phyloP scores from a whole-genome alignment of 2,113 vertebrate species.

The Ceyx melanurus region DNA sequence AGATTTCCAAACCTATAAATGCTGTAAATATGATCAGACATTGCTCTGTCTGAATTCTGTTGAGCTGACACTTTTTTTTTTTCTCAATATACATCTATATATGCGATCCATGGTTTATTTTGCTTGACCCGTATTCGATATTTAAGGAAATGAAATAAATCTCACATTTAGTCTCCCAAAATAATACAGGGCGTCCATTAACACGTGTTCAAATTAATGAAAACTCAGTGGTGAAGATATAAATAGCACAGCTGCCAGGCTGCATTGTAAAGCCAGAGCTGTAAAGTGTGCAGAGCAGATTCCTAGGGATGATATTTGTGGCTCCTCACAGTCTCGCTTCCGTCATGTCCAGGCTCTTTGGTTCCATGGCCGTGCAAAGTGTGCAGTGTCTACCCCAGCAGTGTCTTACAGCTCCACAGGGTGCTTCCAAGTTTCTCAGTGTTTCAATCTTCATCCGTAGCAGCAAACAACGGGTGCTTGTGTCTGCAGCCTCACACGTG shows the following conservation, averaged over 20 bases:
- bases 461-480: neutral
- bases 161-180: constrained; percentile 16
- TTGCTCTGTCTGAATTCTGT: constrained; percentile 46
- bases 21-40: constrained; percentile 65
- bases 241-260: constrained; percentile 25
- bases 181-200: constrained; percentile 17
- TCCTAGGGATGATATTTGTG: neutral
- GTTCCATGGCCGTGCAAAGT: neutral
- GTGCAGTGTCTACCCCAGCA: neutral
- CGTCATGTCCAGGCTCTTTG: neutral
- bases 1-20: constrained; percentile 69
- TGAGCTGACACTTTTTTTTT: neutral
- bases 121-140: constrained; percentile 38
- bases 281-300: neutral
- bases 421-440: neutral
- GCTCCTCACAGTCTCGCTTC: neutral
- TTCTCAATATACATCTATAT: no score
- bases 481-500: neutral
- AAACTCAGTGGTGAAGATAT: neutral
- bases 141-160: constrained; percentile 65
- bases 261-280: neutral
- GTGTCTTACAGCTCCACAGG: neutral
- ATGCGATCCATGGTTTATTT: constrained; percentile 14
- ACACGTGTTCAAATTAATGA: constrained; percentile 31
- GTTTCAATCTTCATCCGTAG: neutral